phyloP scores from a whole-genome alignment of 2,797 vertebrate genomes.

The Siniperca obscura region DNA sequence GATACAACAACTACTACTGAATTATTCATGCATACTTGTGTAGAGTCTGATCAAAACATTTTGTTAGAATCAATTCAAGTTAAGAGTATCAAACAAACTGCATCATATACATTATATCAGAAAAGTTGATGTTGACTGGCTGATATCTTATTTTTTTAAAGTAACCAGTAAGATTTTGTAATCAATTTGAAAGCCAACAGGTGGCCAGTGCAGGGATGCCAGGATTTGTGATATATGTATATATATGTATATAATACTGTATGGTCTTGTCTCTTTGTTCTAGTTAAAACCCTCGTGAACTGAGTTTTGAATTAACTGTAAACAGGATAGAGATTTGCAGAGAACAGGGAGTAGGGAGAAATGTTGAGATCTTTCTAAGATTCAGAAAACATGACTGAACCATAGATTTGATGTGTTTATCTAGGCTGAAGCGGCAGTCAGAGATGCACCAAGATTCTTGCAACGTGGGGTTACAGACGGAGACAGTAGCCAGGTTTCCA shows the following conservation, averaged over 20 bases:
- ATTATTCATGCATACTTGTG: slow-evolving; percentile 34
- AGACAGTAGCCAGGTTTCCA: not conserved
- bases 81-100: not conserved
- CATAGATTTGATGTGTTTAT: slow-evolving; percentile 12
- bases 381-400: not conserved
- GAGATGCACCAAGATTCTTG: not conserved
- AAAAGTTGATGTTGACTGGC: not conserved
- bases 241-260: too few species aligned
- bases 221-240: not conserved
- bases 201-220: not conserved
- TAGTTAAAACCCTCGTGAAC: slow-evolving; percentile 1
- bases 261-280: not conserved
- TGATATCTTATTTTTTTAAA: not conserved
- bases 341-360: not conserved
- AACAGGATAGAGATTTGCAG: not conserved
- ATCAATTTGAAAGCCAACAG: not conserved
- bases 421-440: not conserved
- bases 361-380: not conserved
- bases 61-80: not conserved
- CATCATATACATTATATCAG: not conserved
- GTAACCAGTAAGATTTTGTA: not conserved
- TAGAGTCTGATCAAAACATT: slow-evolving; percentile 19
- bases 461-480: not conserved
- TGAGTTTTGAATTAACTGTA: slow-evolving; percentile 21
- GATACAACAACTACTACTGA: slow-evolving; percentile 19